Evolutionary conservation across 2,113 vertebrate genomes (phyloP).

Genomic region (Cottus gobio): DNA sequence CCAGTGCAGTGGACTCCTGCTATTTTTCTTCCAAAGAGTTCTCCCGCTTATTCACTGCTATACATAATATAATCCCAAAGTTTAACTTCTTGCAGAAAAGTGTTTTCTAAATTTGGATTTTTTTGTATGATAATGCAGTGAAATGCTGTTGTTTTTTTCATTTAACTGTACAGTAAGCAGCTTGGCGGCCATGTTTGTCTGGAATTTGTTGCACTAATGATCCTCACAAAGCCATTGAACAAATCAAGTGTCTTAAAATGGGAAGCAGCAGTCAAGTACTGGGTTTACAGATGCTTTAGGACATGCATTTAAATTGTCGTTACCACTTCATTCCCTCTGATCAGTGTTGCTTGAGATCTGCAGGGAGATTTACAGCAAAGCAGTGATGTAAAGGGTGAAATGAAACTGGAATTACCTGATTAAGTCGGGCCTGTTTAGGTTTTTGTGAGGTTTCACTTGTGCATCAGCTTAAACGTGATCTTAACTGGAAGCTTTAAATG

Average conservation of each 20-base stretch:
- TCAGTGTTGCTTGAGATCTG: constrained; percentile 39
- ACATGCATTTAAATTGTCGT: constrained; percentile 9
- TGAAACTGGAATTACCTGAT: constrained; percentile 58
- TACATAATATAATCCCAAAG: constrained; percentile 40
- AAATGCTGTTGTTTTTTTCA: neutral
- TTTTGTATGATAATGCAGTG: constrained; percentile 57
- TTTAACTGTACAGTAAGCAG: constrained; percentile 42
- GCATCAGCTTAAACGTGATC: neutral
- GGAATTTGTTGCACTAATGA: constrained; percentile 71
- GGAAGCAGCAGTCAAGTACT: constrained; percentile 44
- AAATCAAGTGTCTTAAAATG: constrained; percentile 59
- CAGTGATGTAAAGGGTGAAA: neutral
- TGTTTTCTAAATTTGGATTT: constrained; percentile 43
- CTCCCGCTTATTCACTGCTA: constrained; percentile 56
- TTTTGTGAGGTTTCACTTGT: constrained; percentile 8
- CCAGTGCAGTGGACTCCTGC: constrained; percentile 56
- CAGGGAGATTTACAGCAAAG: constrained; percentile 17
- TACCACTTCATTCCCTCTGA: constrained; percentile 12
- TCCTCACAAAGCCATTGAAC: constrained; percentile 75
- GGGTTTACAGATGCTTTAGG: constrained; percentile 55
- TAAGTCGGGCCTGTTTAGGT: constrained; percentile 16
- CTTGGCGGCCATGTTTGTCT: constrained; percentile 50
- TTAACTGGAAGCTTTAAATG: constrained; percentile 40
- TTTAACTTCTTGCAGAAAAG: constrained; percentile 38
- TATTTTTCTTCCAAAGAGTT: constrained; percentile 63